A percentile compares a stretch with the other conserved stretches of the same genome.
Evolutionary conservation across 2,113 vertebrate genomes (phyloP).

Genomic region (Saimiri boliviensis): DNA sequence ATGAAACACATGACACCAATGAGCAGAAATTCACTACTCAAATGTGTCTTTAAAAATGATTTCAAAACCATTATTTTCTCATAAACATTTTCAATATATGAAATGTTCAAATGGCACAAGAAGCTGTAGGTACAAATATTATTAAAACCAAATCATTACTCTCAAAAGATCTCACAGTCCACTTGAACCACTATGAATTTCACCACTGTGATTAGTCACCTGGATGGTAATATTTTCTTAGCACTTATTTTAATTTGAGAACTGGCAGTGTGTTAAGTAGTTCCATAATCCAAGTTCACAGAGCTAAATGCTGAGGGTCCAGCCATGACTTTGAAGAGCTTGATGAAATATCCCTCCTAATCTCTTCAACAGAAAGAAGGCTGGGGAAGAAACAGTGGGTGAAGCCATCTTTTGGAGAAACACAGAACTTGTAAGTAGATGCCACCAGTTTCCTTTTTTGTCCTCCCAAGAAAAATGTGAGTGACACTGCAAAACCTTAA

Average conservation of each 20-base stretch:
- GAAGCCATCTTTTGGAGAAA: neutral
- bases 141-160: neutral
- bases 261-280: neutral
- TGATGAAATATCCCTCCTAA: neutral
- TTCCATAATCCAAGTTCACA: neutral
- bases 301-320: neutral
- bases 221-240: neutral
- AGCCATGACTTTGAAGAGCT: neutral
- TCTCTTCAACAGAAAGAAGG: accelerated
- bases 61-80: neutral
- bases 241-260: neutral
- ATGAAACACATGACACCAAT: neutral
- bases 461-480: neutral
- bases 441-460: neutral
- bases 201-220: neutral
- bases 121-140: neutral
- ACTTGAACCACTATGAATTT: neutral
- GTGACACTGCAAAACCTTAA: neutral
- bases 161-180: neutral
- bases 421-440: neutral
- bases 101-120: neutral
- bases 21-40: neutral
- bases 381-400: accelerated
- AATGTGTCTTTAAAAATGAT: neutral
- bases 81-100: neutral